A percentile compares a stretch with the other conserved stretches of the same genome.
Evolutionary conservation across 2,888 invertebrate species (phyloP).

Genomic region (Campaea margaritaria): DNA sequence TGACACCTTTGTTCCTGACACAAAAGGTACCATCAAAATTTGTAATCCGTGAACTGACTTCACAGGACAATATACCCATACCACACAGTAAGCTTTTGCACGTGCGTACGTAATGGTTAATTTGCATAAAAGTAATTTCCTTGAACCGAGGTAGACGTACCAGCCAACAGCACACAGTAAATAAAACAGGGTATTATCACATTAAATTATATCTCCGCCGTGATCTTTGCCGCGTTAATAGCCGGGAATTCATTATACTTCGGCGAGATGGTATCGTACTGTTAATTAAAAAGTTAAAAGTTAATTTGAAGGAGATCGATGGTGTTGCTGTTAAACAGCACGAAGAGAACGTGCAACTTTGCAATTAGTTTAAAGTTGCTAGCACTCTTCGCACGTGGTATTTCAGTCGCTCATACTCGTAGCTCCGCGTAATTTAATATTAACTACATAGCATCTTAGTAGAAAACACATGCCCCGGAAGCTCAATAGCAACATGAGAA

Average conservation of each 20-base stretch:
- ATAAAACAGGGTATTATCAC: constrained; percentile 39
- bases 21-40: constrained; percentile 32
- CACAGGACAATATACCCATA: constrained; percentile 23
- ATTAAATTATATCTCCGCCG: constrained; percentile 37
- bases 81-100: constrained; percentile 45
- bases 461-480: no score
- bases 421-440: neutral
- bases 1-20: constrained; percentile 27
- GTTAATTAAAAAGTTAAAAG: constrained; percentile 25
- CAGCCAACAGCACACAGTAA: constrained; percentile 34
- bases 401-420: neutral
- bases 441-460: neutral
- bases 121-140: constrained; percentile 75
- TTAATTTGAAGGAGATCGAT: constrained; percentile 19
- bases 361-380: constrained; percentile 1
- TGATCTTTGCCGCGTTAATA: constrained; percentile 35
- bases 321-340: neutral
- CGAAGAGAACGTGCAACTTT: constrained; percentile 4
- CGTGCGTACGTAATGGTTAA: constrained; percentile 58
- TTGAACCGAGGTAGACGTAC: constrained; percentile 47
- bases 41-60: constrained; percentile 31
- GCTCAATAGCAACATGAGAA: no score
- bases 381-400: neutral
- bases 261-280: constrained; percentile 27
- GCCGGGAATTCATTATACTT: constrained; percentile 37